Conservation (phyloP, 2,797 vertebrate genomes). For the Melanotaenia trifasciata region DNA sequence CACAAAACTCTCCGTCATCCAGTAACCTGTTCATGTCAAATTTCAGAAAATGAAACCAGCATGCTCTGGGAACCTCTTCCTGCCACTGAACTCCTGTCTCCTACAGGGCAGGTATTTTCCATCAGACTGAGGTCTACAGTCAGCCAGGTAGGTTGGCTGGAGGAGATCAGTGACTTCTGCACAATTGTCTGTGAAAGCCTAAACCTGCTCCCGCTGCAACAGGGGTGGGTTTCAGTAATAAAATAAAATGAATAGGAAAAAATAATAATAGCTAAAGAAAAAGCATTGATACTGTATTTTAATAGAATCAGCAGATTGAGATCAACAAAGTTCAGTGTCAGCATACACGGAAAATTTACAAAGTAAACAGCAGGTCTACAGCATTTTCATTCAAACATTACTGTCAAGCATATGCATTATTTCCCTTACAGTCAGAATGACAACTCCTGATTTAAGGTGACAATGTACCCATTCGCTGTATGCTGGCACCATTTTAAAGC, state of each 20-base stretch:
- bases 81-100: slow-evolving; percentile 16
- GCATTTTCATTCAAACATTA: background rate
- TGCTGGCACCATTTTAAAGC: background rate
- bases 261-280: background rate
- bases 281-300: too few relatives aligned
- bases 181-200: slow-evolving; percentile 29
- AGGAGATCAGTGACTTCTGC: slow-evolving; percentile 52
- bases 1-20: slow-evolving; percentile 13
- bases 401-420: background rate
- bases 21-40: slow-evolving; percentile 26
- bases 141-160: slow-evolving; percentile 16
- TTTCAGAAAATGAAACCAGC: slow-evolving; percentile 43
- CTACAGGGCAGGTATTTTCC: slow-evolving; percentile 32
- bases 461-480: background rate
- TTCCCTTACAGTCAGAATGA: background rate
- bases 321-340: background rate
- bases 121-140: slow-evolving; percentile 14
- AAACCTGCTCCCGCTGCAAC: slow-evolving; percentile 35
- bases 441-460: background rate
- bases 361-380: background rate
- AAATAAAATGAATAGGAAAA: background rate
- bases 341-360: too few relatives aligned
- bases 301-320: background rate
- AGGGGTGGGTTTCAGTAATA: slow-evolving; percentile 36
- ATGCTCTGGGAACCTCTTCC: background rate